Evolutionary conservation across 2,888 invertebrate genomes (phyloP).

Genomic region (Clostera curtula): DNA sequence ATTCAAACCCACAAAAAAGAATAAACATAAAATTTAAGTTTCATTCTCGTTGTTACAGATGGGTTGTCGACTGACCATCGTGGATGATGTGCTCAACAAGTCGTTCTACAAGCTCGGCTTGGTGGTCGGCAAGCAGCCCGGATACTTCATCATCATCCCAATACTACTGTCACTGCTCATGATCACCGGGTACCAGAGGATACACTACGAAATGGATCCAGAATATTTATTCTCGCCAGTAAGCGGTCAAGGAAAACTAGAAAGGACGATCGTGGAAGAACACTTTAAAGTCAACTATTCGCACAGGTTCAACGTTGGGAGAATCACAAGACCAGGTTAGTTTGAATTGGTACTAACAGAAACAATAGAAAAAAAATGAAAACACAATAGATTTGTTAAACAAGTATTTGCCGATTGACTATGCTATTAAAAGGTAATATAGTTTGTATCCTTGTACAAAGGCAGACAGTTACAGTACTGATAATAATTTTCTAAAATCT

Average conservation of each 20-base stretch:
- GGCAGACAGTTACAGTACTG: too few relatives aligned
- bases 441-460: too few relatives aligned
- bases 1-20: too few relatives aligned
- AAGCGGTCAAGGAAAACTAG: conserved; percentile 88
- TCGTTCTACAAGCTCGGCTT: conserved; percentile 88
- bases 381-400: too few relatives aligned
- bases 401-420: too few relatives aligned
- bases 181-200: conserved; percentile 90
- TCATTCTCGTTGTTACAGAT: conserved; percentile 80
- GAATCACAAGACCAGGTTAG: conserved; percentile 90
- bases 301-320: conserved; percentile 87
- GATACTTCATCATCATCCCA: conserved; percentile 93
- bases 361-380: too few relatives aligned
- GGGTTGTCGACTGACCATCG: conserved; percentile 82
- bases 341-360: conserved; percentile 9
- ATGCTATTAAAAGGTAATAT: too few relatives aligned
- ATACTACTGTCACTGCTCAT: conserved; percentile 85
- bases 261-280: conserved; percentile 86
- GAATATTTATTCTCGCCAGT: conserved; percentile 94
- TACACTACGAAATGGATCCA: conserved; percentile 93
- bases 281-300: conserved; percentile 93
- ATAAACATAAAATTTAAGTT: too few relatives aligned
- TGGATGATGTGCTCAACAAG: conserved; percentile 86
- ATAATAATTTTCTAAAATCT: too few relatives aligned
- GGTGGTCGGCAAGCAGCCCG: conserved; percentile 86